A percentile compares a stretch with the other conserved stretches of the same genome.
Conservation (phyloP, 1,140 invertebrate species). For the Plectrocnemia conspersa region DNA sequence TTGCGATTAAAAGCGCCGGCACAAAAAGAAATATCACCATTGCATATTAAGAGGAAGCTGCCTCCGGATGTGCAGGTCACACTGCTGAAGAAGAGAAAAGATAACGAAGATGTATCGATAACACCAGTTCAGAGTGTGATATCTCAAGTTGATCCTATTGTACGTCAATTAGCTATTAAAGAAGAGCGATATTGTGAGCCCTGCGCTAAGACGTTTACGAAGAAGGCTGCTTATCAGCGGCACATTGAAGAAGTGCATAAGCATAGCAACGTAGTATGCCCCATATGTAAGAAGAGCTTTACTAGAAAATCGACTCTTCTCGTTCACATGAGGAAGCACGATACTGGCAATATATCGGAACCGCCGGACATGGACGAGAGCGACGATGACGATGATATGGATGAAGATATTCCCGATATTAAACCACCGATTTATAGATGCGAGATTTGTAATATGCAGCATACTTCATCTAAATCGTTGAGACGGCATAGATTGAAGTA, state of each 20-base stretch:
- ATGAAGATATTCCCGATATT: slow-evolving; percentile 13
- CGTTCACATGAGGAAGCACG: slow-evolving; percentile 53
- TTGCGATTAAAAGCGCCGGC: slow-evolving; percentile 38
- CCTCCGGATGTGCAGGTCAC: slow-evolving; percentile 51
- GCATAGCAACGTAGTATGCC: slow-evolving; percentile 46
- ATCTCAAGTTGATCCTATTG: slow-evolving; percentile 20
- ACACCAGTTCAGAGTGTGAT: slow-evolving; percentile 38
- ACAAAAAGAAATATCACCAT: slow-evolving; percentile 16
- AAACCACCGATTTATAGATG: slow-evolving; percentile 20
- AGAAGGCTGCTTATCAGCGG: slow-evolving; percentile 50
- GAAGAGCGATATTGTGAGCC: slow-evolving; percentile 55
- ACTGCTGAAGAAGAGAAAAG: slow-evolving; percentile 48
- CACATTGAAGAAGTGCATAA: slow-evolving; percentile 55
- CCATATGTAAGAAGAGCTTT: slow-evolving; percentile 54
- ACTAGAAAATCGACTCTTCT: slow-evolving; percentile 49
- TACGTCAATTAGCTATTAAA: slow-evolving; percentile 16
- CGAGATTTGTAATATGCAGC: slow-evolving; percentile 29
- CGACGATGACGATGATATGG: slow-evolving; percentile 42
- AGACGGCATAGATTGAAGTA: slow-evolving; percentile 26
- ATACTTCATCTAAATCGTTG: slow-evolving; percentile 24
- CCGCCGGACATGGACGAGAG: slow-evolving; percentile 29
- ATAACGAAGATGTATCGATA: slow-evolving; percentile 45
- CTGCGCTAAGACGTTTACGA: slow-evolving; percentile 56
- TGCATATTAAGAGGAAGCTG: slow-evolving; percentile 42
- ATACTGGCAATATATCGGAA: slow-evolving; percentile 37